These are phyloP conservation scores for Lottia gigantea DNA, from an alignment of 2,888 invertebrate genomes.

Conservation along the genomic window DNA sequence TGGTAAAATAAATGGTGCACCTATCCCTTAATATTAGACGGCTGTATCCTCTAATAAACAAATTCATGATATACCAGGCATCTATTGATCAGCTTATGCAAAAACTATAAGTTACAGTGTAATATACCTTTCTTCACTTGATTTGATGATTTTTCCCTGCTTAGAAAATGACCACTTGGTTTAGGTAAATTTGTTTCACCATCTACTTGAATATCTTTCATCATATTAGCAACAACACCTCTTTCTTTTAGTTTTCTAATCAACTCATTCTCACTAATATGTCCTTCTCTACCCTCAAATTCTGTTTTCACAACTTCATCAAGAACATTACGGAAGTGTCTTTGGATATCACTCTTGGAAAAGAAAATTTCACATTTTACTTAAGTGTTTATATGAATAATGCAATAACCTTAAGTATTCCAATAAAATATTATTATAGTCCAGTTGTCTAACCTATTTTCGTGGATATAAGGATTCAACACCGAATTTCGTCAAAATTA, in stretches of 20 bases:
- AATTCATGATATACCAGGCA: too few species aligned
- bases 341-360: constrained; percentile 58
- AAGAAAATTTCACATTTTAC: background rate
- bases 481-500: too few species aligned
- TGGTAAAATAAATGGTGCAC: too few species aligned
- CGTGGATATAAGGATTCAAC: too few species aligned
- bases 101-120: background rate
- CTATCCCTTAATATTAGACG: too few species aligned
- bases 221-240: constrained; percentile 61
- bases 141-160: constrained; percentile 49
- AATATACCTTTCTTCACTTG: constrained; percentile 49
- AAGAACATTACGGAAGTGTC: constrained; percentile 56
- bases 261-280: constrained; percentile 65
- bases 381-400: too few species aligned
- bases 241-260: constrained; percentile 64
- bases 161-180: constrained; percentile 57
- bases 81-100: too few species aligned
- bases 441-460: too few species aligned
- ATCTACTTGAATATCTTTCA: constrained; percentile 60
- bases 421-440: too few species aligned
- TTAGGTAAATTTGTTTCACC: constrained; percentile 33
- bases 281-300: constrained; percentile 38
- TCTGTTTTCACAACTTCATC: constrained; percentile 56
- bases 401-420: too few species aligned
- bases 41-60: too few species aligned